These are phyloP conservation scores for Lagodon rhomboides DNA, from an alignment of 2,797 vertebrate species.

Conservation along the genomic window DNA sequence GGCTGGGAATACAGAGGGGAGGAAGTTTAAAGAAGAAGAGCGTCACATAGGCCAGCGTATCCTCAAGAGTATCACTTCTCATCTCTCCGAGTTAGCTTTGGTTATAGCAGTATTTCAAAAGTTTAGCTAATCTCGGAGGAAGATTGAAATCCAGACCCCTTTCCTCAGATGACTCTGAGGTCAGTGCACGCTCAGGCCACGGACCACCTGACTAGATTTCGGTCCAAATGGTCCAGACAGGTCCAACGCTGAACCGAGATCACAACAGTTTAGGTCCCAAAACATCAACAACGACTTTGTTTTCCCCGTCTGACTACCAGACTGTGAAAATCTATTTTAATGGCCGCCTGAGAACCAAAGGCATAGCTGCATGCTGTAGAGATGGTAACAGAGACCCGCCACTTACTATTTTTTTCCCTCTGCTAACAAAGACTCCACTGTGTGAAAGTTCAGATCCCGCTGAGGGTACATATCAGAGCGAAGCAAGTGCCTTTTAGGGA, in stretches of 20 bases:
- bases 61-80: conserved; percentile 3
- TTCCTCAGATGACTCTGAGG: conserved; percentile 31
- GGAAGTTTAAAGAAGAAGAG: conserved; percentile 46
- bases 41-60: background rate
- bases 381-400: conserved; percentile 60
- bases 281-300: conserved; percentile 53
- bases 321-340: conserved; percentile 69
- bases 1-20: conserved; percentile 53
- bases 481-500: conserved; percentile 73
- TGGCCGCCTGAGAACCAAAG: conserved; percentile 64
- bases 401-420: conserved; percentile 32
- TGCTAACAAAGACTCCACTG: conserved; percentile 81
- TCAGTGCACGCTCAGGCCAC: conserved; percentile 23
- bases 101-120: conserved; percentile 15
- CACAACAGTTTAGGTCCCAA: conserved; percentile 36
- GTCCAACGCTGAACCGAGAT: conserved; percentile 42
- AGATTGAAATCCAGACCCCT: conserved; percentile 16
- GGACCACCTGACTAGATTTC: conserved; percentile 54
- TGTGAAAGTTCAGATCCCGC: conserved; percentile 80
- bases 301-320: conserved; percentile 52
- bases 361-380: conserved; percentile 51
- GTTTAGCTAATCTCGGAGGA: conserved; percentile 25
- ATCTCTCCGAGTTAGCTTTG: background rate
- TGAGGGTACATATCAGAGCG: conserved; percentile 70
- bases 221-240: conserved; percentile 25